Evolutionary conservation across 2,888 invertebrate species (phyloP).

Genomic region (Apodemia mormo): DNA sequence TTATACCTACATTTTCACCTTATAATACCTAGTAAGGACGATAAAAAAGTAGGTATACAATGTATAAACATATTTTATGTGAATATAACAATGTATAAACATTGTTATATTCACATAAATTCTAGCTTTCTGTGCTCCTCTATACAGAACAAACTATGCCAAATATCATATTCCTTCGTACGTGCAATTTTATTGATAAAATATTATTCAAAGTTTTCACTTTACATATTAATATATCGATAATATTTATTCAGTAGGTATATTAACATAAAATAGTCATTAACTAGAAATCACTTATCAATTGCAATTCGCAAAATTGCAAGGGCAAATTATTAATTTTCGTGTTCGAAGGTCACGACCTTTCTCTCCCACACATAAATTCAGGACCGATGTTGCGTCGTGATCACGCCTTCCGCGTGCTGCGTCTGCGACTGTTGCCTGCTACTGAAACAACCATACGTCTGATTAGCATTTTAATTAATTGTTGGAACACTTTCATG

Average conservation of each 20-base stretch:
- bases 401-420: conserved; percentile 48
- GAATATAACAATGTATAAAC: too few species aligned
- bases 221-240: background rate
- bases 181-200: too few species aligned
- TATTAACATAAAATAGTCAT: background rate
- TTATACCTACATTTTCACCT: too few species aligned
- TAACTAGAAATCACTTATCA: conserved; percentile 7
- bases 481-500: conserved; percentile 24
- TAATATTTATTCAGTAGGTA: background rate
- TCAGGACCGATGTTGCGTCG: conserved; percentile 61
- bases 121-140: too few species aligned
- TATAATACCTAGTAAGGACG: too few species aligned
- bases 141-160: too few species aligned
- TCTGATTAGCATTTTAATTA: conserved; percentile 27
- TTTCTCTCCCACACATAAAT: conserved; percentile 71
- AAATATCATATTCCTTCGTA: too few species aligned
- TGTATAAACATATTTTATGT: too few species aligned
- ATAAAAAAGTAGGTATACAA: too few species aligned
- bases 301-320: conserved; percentile 18
- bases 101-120: too few species aligned
- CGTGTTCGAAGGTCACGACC: conserved; percentile 62
- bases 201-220: background rate
- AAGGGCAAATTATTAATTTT: conserved; percentile 52
- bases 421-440: conserved; percentile 30
- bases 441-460: conserved; percentile 22